Base-by-base conservation (phyloP, 2,797 vertebrate genomes). In the Anguilla marmorata region DNA sequence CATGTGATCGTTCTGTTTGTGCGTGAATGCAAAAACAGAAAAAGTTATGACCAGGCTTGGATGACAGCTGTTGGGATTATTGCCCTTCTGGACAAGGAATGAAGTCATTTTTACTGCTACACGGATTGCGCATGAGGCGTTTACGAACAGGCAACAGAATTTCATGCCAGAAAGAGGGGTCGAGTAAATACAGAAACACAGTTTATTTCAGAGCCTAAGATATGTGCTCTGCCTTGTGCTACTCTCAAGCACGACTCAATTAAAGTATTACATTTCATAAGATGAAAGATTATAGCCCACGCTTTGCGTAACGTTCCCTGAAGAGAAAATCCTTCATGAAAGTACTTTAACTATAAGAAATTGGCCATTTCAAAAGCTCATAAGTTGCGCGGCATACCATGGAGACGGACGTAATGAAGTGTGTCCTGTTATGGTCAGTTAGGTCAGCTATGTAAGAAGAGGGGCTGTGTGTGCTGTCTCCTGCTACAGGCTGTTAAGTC, bases 51-150 rank as follows among this genome's bases (percentile, higher is more conserved):
- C 33, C 33, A 48, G 76, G 41, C 41, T 45, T 45, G 76, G 76
- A 80, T 80, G 33, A 37, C 72, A 76, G 72, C 72, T 76, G 27
- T 76, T 14, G 72, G 72, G 72, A 86, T 21, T 86, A 89, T 91
- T 91, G 89, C 91, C 58, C 76, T 89, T 0, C 30, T 12, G 11
- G 88, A 76, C 90, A 83, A 89, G 90, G 87, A 90, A 90, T 80
- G 88, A 89, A 93, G 91, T 90, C 89, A 92, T 88, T 88, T 90
- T 92, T 87, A 92, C 93, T 91, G 91, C 92, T 92, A 92, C 91
- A 60, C 76, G 90, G 89, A 80, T 80, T 45, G 33, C 48, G 8
- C 76, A 45, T 80, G 37, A 80, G 12, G 37, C 76, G 7, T 80
- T 48, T 80, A 24, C 14, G 16, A 80, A 48, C 41, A 37, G 33